A percentile compares a stretch with the other conserved stretches of the same genome.
These are phyloP conservation scores for Nudaria mundana DNA, from an alignment of 2,888 invertebrate species.

Conservation along the genomic window DNA sequence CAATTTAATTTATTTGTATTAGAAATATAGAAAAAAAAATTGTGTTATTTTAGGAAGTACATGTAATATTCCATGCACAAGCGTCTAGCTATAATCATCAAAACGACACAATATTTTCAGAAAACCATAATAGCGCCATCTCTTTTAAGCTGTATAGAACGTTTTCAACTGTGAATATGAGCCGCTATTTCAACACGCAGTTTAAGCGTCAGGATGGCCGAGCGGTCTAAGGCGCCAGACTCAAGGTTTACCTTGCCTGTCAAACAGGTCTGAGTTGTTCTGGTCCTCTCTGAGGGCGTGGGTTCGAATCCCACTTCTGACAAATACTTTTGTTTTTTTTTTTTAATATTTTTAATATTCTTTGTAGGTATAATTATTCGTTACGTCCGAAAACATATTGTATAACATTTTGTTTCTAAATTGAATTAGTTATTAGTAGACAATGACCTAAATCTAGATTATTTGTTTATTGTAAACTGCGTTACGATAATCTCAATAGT, in stretches of 20 bases:
- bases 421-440: neutral
- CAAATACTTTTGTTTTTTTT: conserved; percentile 63
- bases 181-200: conserved; percentile 34
- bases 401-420: neutral
- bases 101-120: neutral
- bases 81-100: neutral
- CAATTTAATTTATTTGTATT: too few relatives aligned
- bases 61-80: neutral
- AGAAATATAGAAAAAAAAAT: too few relatives aligned
- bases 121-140: conserved; percentile 40
- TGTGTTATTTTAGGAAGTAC: neutral
- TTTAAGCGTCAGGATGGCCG: conserved; percentile 87
- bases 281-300: conserved; percentile 91
- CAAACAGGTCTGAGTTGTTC: conserved; percentile 84
- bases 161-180: conserved; percentile 15
- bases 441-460: neutral
- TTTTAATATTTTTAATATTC: conserved; percentile 7
- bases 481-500: too few relatives aligned
- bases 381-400: too few relatives aligned
- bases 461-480: too few relatives aligned
- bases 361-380: too few relatives aligned
- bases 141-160: conserved; percentile 20
- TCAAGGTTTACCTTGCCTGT: conserved; percentile 79
- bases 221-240: conserved; percentile 93
- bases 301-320: conserved; percentile 92